These are phyloP conservation scores for Aphaenogaster rudis DNA, from an alignment of 1,140 invertebrate species.

Conservation along the genomic window DNA sequence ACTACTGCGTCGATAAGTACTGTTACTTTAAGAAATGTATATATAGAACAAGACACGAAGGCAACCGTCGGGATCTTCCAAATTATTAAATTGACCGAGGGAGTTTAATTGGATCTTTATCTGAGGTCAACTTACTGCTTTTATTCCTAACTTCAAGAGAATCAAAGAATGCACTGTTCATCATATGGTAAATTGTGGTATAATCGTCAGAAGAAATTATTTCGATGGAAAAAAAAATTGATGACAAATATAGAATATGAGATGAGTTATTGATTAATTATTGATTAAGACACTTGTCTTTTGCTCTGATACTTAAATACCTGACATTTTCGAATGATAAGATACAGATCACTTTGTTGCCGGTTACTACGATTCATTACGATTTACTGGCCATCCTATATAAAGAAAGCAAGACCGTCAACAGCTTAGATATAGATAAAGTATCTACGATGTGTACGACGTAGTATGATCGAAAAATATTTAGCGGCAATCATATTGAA, in stretches of 20 bases:
- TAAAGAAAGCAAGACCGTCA: background rate
- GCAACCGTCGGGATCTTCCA: constrained; percentile 9
- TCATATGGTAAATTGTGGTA: background rate
- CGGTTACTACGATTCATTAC: background rate
- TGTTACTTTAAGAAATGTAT: background rate
- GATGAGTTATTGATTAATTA: background rate
- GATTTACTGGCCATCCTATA: constrained; percentile 15
- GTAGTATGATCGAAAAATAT: constrained; percentile 10
- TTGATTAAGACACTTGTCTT: background rate
- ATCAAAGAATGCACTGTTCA: constrained; percentile 76
- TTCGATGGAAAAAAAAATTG: background rate
- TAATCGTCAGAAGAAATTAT: constrained; percentile 4
- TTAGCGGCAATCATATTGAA: background rate
- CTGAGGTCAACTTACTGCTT: constrained; percentile 74
- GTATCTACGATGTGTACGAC: constrained; percentile 4
- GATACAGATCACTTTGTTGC: background rate
- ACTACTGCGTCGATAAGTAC: background rate
- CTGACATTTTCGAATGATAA: background rate
- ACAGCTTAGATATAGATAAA: constrained; percentile 5
- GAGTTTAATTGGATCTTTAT: constrained; percentile 81
- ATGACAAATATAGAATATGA: background rate
- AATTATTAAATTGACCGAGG: constrained; percentile 80
- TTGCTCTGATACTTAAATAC: background rate
- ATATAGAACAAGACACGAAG: background rate
- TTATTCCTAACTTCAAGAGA: constrained; percentile 70